Base-by-base conservation (phyloP, 1,140 invertebrate genomes). In the Drosophila navojoa region DNA sequence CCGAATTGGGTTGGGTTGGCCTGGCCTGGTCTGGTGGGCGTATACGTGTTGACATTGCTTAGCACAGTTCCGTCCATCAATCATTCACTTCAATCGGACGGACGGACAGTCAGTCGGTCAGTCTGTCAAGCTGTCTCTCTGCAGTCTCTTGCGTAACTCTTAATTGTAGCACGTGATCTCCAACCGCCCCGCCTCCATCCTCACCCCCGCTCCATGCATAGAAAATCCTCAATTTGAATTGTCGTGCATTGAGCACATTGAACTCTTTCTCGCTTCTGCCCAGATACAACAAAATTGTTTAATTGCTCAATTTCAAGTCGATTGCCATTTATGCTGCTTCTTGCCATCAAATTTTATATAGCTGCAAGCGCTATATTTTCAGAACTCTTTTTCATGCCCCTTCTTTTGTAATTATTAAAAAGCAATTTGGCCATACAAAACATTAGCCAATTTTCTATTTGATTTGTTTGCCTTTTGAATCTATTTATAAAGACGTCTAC, bases 1-100 rank as follows among this genome's bases (percentile, higher is more conserved):
- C 47, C 15, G 52, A 64, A 66, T 72, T 64, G 50, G 35, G 59
- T 72, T 64, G 50, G 35, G 59, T 40, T 71, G 13, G 59, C 54
- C 63, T 75, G 50, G 35, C 54, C 35, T 71, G 13, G 59, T 47
- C 63, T 75, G 35, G 68, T 59, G 53, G 59, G 67, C 69, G 68
- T 70, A 63, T 54, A 63, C 61, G 62, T 77, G 60, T 64, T 66
- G 76, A 60, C 27, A 53, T 35, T 54, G 38, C 72, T 63, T 87
- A 87, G 82, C 82, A 87, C 82, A 87, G 79, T 81, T 86, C 82
- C 82, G 82, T 86, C 82, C 86, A 87, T 85, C 77, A 85, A 69
- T 53, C 38, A 54, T 68, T 71, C 72, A 47, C 60, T 67, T 10
- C 32, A 32, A 32, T 32, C 32, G 9, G 32, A 32, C 32, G 9